These are phyloP conservation scores for Trachops cirrhosus DNA, from an alignment of 2,797 vertebrate genomes.

Conservation along the genomic window DNA sequence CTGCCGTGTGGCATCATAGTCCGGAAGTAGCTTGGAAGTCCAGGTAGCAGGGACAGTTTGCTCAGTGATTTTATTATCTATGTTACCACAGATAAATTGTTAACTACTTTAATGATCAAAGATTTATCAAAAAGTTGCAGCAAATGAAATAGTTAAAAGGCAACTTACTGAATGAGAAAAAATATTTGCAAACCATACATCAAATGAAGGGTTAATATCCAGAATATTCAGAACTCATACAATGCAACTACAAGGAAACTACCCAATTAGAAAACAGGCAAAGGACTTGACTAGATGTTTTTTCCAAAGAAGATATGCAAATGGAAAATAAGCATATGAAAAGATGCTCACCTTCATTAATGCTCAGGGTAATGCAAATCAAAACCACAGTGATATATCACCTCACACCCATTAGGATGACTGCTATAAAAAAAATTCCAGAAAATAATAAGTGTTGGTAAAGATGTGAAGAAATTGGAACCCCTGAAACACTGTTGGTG, in stretches of 20 bases:
- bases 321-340: neutral
- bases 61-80: neutral
- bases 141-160: neutral
- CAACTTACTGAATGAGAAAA: neutral
- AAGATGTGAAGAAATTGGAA: neutral
- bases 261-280: neutral
- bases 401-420: neutral
- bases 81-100: neutral
- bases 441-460: neutral
- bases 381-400: neutral
- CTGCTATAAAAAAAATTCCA: neutral
- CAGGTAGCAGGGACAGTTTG: neutral
- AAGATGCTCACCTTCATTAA: neutral
- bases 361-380: neutral
- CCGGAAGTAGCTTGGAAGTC: neutral
- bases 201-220: neutral
- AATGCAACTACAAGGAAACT: neutral
- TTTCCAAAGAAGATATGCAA: constrained; percentile 1
- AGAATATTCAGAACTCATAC: neutral
- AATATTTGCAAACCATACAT: neutral
- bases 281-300: neutral
- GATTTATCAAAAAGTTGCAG: neutral
- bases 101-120: neutral
- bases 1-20: neutral
- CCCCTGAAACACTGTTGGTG: neutral